Conservation (phyloP, 1,140 invertebrate genomes). For the Drosophila novamexicana region DNA sequence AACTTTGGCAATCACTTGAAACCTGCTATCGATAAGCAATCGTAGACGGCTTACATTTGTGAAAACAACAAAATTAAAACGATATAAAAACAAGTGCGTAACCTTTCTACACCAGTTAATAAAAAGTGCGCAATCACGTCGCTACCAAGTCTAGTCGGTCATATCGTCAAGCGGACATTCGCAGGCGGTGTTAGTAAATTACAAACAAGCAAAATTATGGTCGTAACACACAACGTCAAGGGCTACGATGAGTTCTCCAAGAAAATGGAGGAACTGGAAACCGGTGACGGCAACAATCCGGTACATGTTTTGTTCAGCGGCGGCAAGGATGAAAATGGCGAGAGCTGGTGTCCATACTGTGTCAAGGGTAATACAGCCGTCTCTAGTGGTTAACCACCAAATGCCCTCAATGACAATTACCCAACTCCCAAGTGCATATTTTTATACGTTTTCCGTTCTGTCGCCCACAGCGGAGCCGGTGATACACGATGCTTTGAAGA, state of each 20-base stretch:
- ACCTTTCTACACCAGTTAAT: constrained; percentile 41
- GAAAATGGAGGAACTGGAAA: constrained; percentile 85
- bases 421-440: constrained; percentile 3
- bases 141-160: constrained; percentile 33
- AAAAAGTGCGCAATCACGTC: constrained; percentile 64
- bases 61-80: constrained; percentile 39
- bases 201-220: constrained; percentile 85
- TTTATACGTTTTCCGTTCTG: constrained; percentile 2
- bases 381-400: constrained; percentile 21
- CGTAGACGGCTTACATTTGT: constrained; percentile 15
- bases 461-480: constrained; percentile 86
- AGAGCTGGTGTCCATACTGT: constrained; percentile 91
- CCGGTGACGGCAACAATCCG: constrained; percentile 70
- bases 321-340: constrained; percentile 87
- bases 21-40: constrained; percentile 16
- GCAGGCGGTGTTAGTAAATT: constrained; percentile 39
- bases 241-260: constrained; percentile 87
- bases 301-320: constrained; percentile 89
- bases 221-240: constrained; percentile 85
- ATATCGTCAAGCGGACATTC: constrained; percentile 48
- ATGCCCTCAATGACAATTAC: constrained; percentile 16
- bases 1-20: neutral
- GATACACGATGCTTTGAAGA: constrained; percentile 87
- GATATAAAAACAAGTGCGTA: constrained; percentile 41
- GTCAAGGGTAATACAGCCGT: constrained; percentile 86